Evolutionary conservation across 2,113 vertebrate species (phyloP).

Genomic region (Platichthys flesus): DNA sequence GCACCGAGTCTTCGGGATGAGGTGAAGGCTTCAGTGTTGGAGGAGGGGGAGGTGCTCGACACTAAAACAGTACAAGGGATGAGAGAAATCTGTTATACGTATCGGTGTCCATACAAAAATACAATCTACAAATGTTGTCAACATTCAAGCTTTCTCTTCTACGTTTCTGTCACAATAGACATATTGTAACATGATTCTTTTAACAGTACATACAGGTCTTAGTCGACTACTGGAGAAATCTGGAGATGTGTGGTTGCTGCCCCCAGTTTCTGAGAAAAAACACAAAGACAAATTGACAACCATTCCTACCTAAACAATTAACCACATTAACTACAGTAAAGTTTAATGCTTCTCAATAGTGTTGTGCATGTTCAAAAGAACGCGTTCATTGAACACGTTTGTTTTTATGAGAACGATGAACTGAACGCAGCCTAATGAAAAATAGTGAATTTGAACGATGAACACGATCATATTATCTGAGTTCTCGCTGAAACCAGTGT

Average conservation of each 20-base stretch:
- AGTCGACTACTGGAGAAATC: slow-evolving; percentile 77
- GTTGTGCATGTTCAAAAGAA: no score
- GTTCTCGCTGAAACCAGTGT: no score
- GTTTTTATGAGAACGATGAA: no score
- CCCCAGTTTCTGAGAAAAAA: slow-evolving; percentile 35
- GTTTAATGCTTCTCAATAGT: background rate
- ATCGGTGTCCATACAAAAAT: background rate
- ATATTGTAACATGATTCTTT: background rate
- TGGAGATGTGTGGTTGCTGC: slow-evolving; percentile 63
- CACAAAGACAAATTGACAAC: background rate
- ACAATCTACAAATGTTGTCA: background rate
- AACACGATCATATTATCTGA: no score
- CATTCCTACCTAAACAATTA: background rate
- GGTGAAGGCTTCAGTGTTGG: slow-evolving; percentile 55
- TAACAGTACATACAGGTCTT: slow-evolving; percentile 81
- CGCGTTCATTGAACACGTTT: no score
- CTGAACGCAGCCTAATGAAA: no score
- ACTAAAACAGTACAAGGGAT: slow-evolving; percentile 48
- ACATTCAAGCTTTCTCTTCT: background rate
- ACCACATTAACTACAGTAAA: background rate
- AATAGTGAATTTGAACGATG: no score
- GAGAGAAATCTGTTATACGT: background rate
- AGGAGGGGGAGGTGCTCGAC: slow-evolving; percentile 71
- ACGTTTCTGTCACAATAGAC: background rate
- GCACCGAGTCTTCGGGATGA: slow-evolving; percentile 30